These are phyloP conservation scores for Palythoa grandiflora DNA, from an alignment of 92 coral and sea anemone genomes.

Conservation along the genomic window DNA sequence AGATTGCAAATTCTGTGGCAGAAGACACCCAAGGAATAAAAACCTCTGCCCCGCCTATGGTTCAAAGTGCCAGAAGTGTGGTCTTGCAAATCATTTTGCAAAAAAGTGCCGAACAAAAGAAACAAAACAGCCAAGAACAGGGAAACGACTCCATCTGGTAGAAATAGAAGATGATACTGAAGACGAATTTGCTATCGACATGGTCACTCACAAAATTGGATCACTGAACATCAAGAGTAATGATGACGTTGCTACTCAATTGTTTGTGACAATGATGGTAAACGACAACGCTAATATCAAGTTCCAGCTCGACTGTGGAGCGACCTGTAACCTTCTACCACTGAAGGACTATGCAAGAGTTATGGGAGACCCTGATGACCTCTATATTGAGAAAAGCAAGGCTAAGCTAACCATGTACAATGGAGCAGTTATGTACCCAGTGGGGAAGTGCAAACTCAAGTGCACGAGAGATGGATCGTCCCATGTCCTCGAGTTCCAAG, in stretches of 20 bases:
- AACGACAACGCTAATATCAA: constrained; percentile 56
- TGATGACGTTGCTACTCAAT: constrained; percentile 45
- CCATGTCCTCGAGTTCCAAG: constrained; percentile 61
- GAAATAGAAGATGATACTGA: constrained; percentile 52
- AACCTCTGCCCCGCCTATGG: too few relatives aligned
- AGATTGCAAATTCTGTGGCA: too few relatives aligned
- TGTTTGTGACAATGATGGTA: constrained; percentile 63
- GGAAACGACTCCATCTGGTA: constrained; percentile 48
- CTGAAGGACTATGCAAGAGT: constrained; percentile 57
- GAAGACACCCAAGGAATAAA: too few relatives aligned
- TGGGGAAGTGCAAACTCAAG: constrained; percentile 63
- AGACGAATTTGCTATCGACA: constrained; percentile 54
- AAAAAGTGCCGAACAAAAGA: constrained; percentile 40
- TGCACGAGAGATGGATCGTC: constrained; percentile 64
- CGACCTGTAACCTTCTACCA: constrained; percentile 67
- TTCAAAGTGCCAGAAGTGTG: too few relatives aligned
- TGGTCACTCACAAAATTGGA: constrained; percentile 51
- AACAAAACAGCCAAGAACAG: constrained; percentile 21
- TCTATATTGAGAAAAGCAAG: constrained; percentile 56
- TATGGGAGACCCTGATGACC: constrained; percentile 68
- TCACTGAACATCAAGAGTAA: constrained; percentile 44
- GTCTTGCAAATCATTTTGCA: too few relatives aligned
- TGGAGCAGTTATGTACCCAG: constrained; percentile 66
- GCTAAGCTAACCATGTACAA: constrained; percentile 72
- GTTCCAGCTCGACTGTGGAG: constrained; percentile 66